Evolutionary conservation across 2,888 invertebrate species (phyloP), one percentile per base, ranked within the genome.

Genomic region (Drymonia ruficornis): DNA sequence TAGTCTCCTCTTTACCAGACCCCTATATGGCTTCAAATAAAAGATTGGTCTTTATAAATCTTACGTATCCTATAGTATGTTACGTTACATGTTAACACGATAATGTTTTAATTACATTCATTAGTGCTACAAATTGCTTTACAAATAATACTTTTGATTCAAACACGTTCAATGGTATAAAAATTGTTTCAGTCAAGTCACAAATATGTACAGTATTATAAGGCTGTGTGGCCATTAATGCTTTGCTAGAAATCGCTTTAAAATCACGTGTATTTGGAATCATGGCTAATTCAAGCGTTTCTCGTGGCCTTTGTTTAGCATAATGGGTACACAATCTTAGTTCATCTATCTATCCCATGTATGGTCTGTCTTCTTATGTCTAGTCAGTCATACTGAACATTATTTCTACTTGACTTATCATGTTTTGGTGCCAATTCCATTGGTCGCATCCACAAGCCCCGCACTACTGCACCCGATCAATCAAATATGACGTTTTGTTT

Each of bases 41-140:
- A 23, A 6, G 23, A 23, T 23, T 2, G 7, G 23, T 23, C 4
- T 4, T 23, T 2, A 34, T 34, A 11, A n/a, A 40, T 40, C 15
- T 15, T 40, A 40, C 15, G 5, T 40, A 40, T 6, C n/a, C n/a
- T 40, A 40, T 15, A 9, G 15, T 40, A 43, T 40, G 23, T 16
- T 18, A 13, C 16, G 29, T 31, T 52, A 52, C 15, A 38, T 49
- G 51, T 55, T 59, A 55, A 43, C 52, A 23, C 28, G 18, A 43
- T 13, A 23, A 13, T 19, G 12, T 19, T 40, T 28, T 28, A 45
- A n/a, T 19, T 29, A 45, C 47, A 50, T 23, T 61, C 52, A 69
- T 72, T 67, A 63, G 74, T 75, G 79, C 72, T 65, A 52, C 63
- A 61, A 63, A 52, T 72, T 76, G 76, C 75, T 76, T 68, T 76